Evolutionary conservation across 1,140 invertebrate genomes (phyloP), one percentile per base, ranked within the genome.

Genomic region (Zaprionus vittiger): DNA sequence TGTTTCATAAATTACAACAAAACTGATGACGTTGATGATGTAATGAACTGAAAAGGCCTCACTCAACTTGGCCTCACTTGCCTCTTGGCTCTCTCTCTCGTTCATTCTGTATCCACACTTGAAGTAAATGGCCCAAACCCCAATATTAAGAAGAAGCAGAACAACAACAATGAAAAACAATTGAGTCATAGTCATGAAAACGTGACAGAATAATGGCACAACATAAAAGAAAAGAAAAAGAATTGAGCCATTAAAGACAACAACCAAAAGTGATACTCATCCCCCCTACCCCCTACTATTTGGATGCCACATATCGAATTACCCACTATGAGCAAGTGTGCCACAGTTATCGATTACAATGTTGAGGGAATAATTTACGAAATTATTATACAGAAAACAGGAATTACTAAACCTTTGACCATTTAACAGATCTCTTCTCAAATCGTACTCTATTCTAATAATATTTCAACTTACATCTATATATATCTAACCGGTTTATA

Each of bases 191-290:
- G 66, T 66, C 83, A 68, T 75, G 65, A 77, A 87, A 87, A 87
- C 83, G 83, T 87, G 83, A 87, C 83, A 80, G 83, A 80, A 87
- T 87, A 87, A 83, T 83, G 83, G 77, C 80, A 87, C 57, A 83
- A 55, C 38, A 84, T 78, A 74, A 84, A 78, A 83, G 57, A 57
- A 55, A 60, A 84, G 73, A 82, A 62, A 59, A 59, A 61, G 61
- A 63, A 84, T 84, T 84, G 78, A 84, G 38, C n/a, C 60, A 55
- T 55, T 55, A 34, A 71, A 71, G 67, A 24, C 57, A 67, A 49
- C 22, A 31, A 54, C 28, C 49, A 56, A 66, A 52, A 56, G 37
- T 52, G 52, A 56, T 26, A 57, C 54, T 56, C 64, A 49, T 22
- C 26, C 15, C 47, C 20, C 20, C 31, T 17, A 26, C 52, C 52